These are phyloP conservation scores for Hydrolagus colliei DNA, from an alignment of 2,797 vertebrate species.

Conservation along the genomic window DNA sequence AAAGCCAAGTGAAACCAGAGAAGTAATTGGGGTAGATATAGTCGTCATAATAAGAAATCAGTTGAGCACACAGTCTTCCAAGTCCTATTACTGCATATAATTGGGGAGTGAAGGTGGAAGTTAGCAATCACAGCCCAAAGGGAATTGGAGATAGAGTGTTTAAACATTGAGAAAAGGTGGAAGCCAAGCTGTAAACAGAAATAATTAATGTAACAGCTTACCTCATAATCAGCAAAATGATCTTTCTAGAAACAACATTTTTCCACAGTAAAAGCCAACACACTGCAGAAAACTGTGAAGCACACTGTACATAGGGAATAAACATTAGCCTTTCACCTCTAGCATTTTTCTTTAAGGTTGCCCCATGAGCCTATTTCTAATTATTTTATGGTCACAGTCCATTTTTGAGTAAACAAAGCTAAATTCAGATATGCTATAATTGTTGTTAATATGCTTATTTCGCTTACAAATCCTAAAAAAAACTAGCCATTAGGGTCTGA, in stretches of 20 bases:
- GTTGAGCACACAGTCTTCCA: neutral
- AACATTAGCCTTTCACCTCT: neutral
- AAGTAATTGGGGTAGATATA: neutral
- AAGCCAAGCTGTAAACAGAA: neutral
- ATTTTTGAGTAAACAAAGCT: neutral
- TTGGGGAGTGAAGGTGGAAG: neutral
- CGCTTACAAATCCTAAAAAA: neutral
- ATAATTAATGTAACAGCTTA: neutral
- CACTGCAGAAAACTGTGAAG: neutral
- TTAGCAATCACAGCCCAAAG: neutral
- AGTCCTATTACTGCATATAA: too few relatives aligned
- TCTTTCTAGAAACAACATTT: neutral
- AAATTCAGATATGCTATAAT: neutral
- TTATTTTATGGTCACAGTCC: neutral
- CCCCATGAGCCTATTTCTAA: neutral
- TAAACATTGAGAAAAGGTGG: too few relatives aligned
- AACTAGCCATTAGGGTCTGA: neutral
- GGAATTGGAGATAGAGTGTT: neutral
- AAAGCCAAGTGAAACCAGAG: neutral
- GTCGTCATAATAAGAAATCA: neutral
- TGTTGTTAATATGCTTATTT: neutral
- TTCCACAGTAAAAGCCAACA: neutral
- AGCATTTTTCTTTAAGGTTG: too few relatives aligned
- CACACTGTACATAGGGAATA: neutral
- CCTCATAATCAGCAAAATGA: neutral